phyloP scores from a whole-genome alignment of 92 coral and sea anemone species.

The Heliopora coerulea region DNA sequence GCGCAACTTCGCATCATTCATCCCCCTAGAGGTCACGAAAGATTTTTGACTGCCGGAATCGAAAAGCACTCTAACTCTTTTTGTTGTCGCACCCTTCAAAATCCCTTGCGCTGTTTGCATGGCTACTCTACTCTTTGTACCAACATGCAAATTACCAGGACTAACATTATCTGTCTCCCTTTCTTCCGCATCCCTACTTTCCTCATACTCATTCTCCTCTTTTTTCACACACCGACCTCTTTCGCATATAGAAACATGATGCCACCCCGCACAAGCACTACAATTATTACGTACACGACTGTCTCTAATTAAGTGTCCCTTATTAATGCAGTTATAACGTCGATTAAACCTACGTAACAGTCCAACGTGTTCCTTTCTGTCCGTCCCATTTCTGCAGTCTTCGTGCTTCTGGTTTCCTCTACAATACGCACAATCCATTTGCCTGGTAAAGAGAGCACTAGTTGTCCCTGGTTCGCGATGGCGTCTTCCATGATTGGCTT shows the following conservation, averaged over 20 bases:
- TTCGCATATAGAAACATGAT: neutral
- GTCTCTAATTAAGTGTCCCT: constrained; percentile 12
- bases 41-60: too few relatives aligned
- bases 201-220: neutral
- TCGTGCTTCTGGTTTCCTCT: too few relatives aligned
- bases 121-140: constrained; percentile 30
- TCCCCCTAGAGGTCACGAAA: too few relatives aligned
- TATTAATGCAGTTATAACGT: constrained; percentile 39
- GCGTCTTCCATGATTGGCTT: too few relatives aligned
- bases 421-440: too few relatives aligned
- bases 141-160: constrained; percentile 6
- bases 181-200: too few relatives aligned
- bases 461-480: constrained; percentile 12
- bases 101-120: too few relatives aligned
- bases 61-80: too few relatives aligned
- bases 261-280: constrained; percentile 15
- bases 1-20: too few relatives aligned
- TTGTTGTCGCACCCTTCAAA: too few relatives aligned
- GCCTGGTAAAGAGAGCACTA: constrained; percentile 4
- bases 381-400: constrained; percentile 1
- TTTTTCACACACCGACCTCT: neutral
- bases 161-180: neutral
- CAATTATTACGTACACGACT: constrained; percentile 36
- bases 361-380: too few relatives aligned
- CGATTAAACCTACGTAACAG: too few relatives aligned